Evolutionary conservation across 2,888 invertebrate species (phyloP).

Genomic region (Meandrusa payeni): DNA sequence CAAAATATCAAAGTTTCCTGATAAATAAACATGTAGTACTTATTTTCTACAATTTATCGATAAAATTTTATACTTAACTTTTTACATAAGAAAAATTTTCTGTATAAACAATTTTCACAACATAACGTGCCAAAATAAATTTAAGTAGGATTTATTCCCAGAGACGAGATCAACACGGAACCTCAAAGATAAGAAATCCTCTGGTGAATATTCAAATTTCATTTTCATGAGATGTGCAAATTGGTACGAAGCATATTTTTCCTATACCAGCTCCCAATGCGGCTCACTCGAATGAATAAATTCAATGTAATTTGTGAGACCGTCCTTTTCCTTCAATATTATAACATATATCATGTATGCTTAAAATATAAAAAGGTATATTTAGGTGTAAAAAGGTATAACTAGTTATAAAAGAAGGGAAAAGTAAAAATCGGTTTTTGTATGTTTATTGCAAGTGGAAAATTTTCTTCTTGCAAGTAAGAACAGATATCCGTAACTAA

Average conservation of each 20-base stretch:
- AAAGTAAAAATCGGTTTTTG: too few species aligned
- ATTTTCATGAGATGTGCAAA: slow-evolving; percentile 50
- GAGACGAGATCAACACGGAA: slow-evolving; percentile 17
- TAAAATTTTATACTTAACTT: too few species aligned
- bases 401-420: too few species aligned
- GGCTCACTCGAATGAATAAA: slow-evolving; percentile 33
- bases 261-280: slow-evolving; percentile 23
- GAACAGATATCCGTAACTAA: too few species aligned
- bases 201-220: slow-evolving; percentile 54
- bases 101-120: slow-evolving; percentile 6
- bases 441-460: too few species aligned
- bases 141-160: too few species aligned
- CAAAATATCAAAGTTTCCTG: too few species aligned
- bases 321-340: slow-evolving; percentile 27
- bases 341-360: slow-evolving; percentile 16
- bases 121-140: too few species aligned
- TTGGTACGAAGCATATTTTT: slow-evolving; percentile 50
- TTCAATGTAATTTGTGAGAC: slow-evolving; percentile 28
- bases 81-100: background rate
- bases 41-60: too few species aligned
- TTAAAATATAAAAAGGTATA: background rate
- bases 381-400: background rate
- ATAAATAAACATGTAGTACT: too few species aligned
- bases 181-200: slow-evolving; percentile 27
- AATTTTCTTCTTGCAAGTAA: too few species aligned